Evolutionary conservation across 2,888 invertebrate species (phyloP), one percentile per base, ranked within the genome.

Genomic region (Eupithecia dodoneata): DNA sequence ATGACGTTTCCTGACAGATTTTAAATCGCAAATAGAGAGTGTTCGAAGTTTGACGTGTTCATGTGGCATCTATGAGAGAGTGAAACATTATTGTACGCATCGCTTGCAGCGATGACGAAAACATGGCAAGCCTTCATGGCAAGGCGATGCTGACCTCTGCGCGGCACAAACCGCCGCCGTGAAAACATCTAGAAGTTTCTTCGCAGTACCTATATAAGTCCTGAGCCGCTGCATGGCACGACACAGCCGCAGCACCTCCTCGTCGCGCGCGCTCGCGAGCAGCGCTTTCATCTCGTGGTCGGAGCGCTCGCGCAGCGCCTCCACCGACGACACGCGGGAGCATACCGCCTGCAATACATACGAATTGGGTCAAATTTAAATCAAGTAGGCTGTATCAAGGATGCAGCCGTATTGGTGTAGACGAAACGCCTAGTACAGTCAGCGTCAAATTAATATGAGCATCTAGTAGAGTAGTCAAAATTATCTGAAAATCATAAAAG

Each of bases 181-280:
- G 47, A 47, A 47, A 9, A 45, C 45, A 7, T 10, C 12, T 47
- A 12, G 12, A 47, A 47, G 12, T 47, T 47, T 30, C 5, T 15
- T 52, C 3, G 47, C 52, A 84, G 87, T 89, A 98, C 98, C 98
- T 87, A 97, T 98, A 87, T 98, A 99, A 87, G 97, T 96, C 85
- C 97, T 96, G 71, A 99, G 96, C 90, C 98, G 98, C 84, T 97
- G 97, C 91, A 98, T 96, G 73, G 99, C 99, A 83, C 97, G 96
- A 80, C 97, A 97, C 71, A 99, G 95, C 71, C 98, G 96, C 76
- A 97, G 96, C 74, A 97, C 96, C 91, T 99, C 99, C 89, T 99
- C 98, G 78, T 97, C 97, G 63, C 97, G 95, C 7, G 97, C 96
- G 84, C 96, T 96, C 83, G 96, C 88, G 81, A 99, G 94, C 86